Percentiles rank a stretch among this genome's conserved stretches.
Evolutionary conservation across 1,140 invertebrate genomes (phyloP).

Genomic region (Papilio polyxenes): DNA sequence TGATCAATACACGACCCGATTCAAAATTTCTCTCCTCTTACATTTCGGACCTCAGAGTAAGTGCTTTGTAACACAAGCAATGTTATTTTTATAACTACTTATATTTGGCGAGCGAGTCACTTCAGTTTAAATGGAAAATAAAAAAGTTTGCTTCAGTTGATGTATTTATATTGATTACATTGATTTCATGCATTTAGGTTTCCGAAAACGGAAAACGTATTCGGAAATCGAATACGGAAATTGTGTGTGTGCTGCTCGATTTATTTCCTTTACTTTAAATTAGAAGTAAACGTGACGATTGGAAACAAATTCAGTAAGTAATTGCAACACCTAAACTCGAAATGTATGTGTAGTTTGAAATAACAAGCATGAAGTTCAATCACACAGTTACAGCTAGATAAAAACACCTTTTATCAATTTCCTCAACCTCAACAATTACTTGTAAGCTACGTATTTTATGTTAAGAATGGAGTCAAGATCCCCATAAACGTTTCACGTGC

Average conservation of each 20-base stretch:
- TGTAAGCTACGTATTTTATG: neutral
- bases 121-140: no score
- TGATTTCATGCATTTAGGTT: no score
- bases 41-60: slow-evolving; percentile 41
- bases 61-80: slow-evolving; percentile 28
- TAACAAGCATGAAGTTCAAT: slow-evolving; percentile 24
- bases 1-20: slow-evolving; percentile 44
- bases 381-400: neutral
- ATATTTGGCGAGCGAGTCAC: neutral
- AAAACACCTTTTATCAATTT: slow-evolving; percentile 17
- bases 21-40: slow-evolving; percentile 38
- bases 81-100: neutral
- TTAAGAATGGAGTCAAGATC: slow-evolving; percentile 27
- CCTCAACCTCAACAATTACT: slow-evolving; percentile 1
- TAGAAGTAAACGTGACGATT: neutral
- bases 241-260: no score
- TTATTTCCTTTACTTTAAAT: no score
- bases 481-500: slow-evolving; percentile 35
- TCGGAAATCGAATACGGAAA: no score
- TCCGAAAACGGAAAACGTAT: no score
- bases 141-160: no score
- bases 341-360: neutral
- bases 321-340: neutral
- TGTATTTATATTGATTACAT: no score
- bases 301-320: neutral